Evolutionary conservation across 35 echinoderm and acorn worm species (phyloP).

Genomic region (Acanthaster planci): DNA sequence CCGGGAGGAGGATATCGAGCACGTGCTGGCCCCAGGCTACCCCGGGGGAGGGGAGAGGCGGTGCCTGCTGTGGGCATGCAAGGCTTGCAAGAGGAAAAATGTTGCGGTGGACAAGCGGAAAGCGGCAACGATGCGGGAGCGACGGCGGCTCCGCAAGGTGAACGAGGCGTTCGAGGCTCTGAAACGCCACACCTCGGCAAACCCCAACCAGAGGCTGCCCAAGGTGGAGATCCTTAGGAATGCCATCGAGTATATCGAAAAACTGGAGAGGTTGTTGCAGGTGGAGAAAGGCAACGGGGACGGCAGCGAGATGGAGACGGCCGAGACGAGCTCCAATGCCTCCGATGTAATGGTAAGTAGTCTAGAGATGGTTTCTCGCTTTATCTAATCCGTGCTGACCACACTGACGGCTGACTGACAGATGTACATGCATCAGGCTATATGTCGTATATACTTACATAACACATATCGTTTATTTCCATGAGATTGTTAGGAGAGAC

Average conservation of each 20-base stretch:
- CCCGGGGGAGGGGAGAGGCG: constrained; percentile 87
- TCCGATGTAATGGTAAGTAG: constrained; percentile 96
- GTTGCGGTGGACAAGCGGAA: constrained; percentile 97
- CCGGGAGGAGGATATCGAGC: constrained; percentile 89
- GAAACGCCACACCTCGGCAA: constrained; percentile 88
- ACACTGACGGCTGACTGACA: too few relatives aligned
- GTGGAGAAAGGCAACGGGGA: constrained; percentile 86
- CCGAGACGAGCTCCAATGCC: constrained; percentile 94
- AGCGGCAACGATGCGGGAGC: constrained; percentile 90
- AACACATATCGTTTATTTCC: too few relatives aligned
- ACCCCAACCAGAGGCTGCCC: constrained; percentile 90
- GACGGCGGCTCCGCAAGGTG: constrained; percentile 84
- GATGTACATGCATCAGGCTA: too few relatives aligned
- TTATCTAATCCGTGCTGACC: too few relatives aligned
- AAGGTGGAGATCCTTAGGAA: constrained; percentile 96
- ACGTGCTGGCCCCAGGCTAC: constrained; percentile 93
- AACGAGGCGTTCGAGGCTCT: constrained; percentile 96
- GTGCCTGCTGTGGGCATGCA: constrained; percentile 97
- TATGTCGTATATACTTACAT: too few relatives aligned
- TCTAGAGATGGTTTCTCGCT: too few relatives aligned
- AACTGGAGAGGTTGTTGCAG: constrained; percentile 90
- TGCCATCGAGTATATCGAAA: constrained; percentile 99
- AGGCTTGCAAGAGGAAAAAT: constrained; percentile 95
- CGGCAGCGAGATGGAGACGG: constrained; percentile 80
- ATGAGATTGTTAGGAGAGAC: too few relatives aligned